Evolutionary conservation across 2,888 invertebrate genomes (phyloP).

Genomic region (Ypsolopha scabrella): DNA sequence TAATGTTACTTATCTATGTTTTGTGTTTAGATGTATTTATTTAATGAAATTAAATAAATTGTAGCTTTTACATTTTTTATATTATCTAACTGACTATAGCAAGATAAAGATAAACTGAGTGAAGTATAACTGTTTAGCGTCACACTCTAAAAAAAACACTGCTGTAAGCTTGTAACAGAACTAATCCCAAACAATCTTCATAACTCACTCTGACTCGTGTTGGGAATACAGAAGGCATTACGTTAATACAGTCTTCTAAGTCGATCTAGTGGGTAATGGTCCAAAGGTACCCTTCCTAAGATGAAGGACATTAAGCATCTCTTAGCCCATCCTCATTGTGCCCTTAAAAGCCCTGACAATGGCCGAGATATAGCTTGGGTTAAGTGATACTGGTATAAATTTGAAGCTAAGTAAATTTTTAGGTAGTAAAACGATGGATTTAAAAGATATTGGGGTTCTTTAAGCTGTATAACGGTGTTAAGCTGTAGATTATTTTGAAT

Average conservation of each 20-base stretch:
- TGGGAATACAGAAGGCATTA: background rate
- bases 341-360: background rate
- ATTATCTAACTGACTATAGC: no score
- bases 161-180: background rate
- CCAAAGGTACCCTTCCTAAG: background rate
- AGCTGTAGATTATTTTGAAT: no score
- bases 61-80: no score
- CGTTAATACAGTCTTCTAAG: background rate
- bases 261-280: background rate
- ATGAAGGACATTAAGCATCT: background rate
- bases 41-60: no score
- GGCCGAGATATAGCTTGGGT: background rate
- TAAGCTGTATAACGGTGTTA: no score
- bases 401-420: background rate
- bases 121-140: no score
- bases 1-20: no score
- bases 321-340: background rate
- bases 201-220: background rate
- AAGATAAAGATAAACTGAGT: no score
- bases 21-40: no score
- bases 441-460: no score
- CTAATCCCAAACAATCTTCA: background rate
- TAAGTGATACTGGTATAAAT: background rate
- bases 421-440: no score
- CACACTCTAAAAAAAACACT: no score